Evolutionary conservation across 2,113 vertebrate genomes (phyloP).

Genomic region (Crotalus tigris): DNA sequence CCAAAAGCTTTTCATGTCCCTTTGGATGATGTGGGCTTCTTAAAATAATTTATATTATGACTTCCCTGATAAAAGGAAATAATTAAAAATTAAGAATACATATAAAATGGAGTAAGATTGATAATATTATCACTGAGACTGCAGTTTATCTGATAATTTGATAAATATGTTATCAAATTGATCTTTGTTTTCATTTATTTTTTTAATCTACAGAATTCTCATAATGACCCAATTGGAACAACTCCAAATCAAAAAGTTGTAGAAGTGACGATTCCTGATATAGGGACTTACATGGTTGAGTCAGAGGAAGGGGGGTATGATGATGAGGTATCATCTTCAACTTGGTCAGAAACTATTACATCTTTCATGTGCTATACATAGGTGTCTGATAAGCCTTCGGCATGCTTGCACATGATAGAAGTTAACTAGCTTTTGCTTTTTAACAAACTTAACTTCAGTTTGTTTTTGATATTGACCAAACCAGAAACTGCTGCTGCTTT

Average conservation of each 20-base stretch:
- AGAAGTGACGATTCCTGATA: constrained; percentile 91
- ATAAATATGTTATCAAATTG: constrained; percentile 12
- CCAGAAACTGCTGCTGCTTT: constrained; percentile 23
- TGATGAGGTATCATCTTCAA: constrained; percentile 85
- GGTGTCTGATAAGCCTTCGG: constrained; percentile 57
- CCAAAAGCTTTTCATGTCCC: neutral
- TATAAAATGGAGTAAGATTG: neutral
- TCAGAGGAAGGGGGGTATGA: constrained; percentile 95
- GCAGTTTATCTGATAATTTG: neutral
- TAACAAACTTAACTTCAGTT: constrained; percentile 48
- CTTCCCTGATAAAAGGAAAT: neutral
- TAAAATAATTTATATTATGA: neutral
- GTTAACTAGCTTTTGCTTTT: constrained; percentile 48
- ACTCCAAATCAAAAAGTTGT: constrained; percentile 82
- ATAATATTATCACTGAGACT: neutral
- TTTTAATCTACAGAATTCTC: constrained; percentile 72
- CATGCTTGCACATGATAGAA: constrained; percentile 64
- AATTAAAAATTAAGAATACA: neutral
- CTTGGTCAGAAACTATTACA: constrained; percentile 50
- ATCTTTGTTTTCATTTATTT: constrained; percentile 2
- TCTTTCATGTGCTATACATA: constrained; percentile 49
- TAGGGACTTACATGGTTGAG: constrained; percentile 93
- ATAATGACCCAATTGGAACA: constrained; percentile 70
- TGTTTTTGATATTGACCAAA: neutral
- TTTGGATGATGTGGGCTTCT: neutral